Evolutionary conservation across 2,797 vertebrate species (phyloP), one percentile per base, ranked within the genome.

Genomic region (Fistularia tabacaria): DNA sequence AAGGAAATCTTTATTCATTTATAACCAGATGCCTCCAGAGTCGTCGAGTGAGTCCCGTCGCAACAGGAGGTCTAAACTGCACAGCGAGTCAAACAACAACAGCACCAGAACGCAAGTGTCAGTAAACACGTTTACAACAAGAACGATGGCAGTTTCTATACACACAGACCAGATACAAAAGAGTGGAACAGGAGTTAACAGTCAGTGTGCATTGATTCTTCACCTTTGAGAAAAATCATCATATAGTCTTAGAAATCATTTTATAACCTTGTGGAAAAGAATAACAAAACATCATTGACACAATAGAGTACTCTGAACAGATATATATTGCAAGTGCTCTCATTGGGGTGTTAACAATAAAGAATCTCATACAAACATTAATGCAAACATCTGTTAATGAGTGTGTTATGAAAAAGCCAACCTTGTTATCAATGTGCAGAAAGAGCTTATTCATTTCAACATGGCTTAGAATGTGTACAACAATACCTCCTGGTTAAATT

Each of bases 1-100:
- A 87, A 85, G 14, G 13, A 88, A 78, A 55, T 62, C 53, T 84
- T 90, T 90, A 89, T 87, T 89, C 85, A 77, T 82, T 87, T 73
- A 39, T 8, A 78, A 84, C 82, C 76, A 73, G 69, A 64, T 41
- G 64, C 64, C 69, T 81, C 77, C 79, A 78, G 79, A 67, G 57
- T 57, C 58, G 10, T 70, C 45, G 42, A 55, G 62, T 73, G 49
- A 64, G 63, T 79, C 66, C 80, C 64, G 38, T 61, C 74, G 71
- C 68, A 71, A 80, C 69, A 53, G 56, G 41, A 39, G 62, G 73
- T 67, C 64, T 53, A 42, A 79, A 82, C 72, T 66, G 83, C 76
- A 88, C 81, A 89, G 59, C 51, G 62, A 87, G 76, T 79, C 73
- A 83, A 85, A 90, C 86, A 82, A 87, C 89, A 86, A 89, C 87